These are phyloP conservation scores for Chromis chromis DNA, from an alignment of 2,797 vertebrate genomes.

Conservation along the genomic window DNA sequence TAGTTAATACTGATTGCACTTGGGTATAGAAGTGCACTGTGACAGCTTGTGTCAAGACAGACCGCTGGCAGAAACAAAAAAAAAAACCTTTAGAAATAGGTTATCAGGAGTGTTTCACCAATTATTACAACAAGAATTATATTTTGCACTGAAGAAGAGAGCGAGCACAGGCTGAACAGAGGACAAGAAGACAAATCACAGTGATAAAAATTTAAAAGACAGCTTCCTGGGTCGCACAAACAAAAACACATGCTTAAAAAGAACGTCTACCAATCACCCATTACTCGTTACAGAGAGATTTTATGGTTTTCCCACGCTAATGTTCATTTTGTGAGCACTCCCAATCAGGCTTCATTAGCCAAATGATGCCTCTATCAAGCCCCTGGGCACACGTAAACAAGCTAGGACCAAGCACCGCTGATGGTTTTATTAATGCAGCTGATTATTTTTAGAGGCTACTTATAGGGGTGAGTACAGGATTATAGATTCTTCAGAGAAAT, in stretches of 20 bases:
- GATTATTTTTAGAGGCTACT: slow-evolving; percentile 79
- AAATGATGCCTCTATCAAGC: slow-evolving; percentile 73
- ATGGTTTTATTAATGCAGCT: slow-evolving; percentile 77
- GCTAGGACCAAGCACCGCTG: slow-evolving; percentile 68
- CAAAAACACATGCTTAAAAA: slow-evolving; percentile 30
- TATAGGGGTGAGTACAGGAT: slow-evolving; percentile 50
- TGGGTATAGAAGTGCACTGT: not conserved
- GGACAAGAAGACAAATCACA: not conserved
- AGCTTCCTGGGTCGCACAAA: not conserved
- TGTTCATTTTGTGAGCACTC: slow-evolving; percentile 74
- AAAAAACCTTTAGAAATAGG: not conserved
- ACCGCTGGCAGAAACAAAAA: not conserved
- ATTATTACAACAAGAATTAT: slow-evolving; percentile 4
- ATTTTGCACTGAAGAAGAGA: not conserved
- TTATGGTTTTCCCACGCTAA: slow-evolving; percentile 72
- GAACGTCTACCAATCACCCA: slow-evolving; percentile 41
- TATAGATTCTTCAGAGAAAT: slow-evolving; percentile 49
- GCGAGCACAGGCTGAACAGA: not conserved
- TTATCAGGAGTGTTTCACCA: not conserved
- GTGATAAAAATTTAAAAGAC: slow-evolving; percentile 19
- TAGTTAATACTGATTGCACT: slow-evolving; percentile 23
- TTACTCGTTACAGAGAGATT: slow-evolving; percentile 63
- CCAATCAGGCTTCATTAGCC: slow-evolving; percentile 80
- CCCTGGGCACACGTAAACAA: slow-evolving; percentile 77
- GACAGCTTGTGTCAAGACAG: not conserved